Conservation (phyloP, 2,797 vertebrate genomes). For the Sphenodon punctatus region DNA sequence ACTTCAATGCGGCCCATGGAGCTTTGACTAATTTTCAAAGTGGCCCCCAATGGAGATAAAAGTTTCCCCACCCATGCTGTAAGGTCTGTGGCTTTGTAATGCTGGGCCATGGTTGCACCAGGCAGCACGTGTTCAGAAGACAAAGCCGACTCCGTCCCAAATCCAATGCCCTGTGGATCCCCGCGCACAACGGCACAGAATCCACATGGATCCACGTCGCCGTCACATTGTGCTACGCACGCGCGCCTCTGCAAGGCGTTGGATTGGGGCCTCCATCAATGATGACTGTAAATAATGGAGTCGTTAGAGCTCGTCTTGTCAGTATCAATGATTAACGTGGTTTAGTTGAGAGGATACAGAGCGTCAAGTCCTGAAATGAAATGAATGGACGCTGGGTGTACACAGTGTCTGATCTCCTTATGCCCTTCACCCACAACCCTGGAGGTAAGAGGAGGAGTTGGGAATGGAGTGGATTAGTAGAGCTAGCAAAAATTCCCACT, state of each 20-base stretch:
- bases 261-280: too few species aligned
- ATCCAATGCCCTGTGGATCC: too few species aligned
- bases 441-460: not conserved
- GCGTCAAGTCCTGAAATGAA: not conserved
- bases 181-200: too few species aligned
- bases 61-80: not conserved
- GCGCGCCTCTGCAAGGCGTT: too few species aligned
- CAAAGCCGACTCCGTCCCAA: not conserved
- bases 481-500: not conserved
- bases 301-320: not conserved
- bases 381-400: not conserved
- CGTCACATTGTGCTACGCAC: too few species aligned
- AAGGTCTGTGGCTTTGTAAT: not conserved
- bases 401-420: not conserved
- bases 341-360: not conserved
- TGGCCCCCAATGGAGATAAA: too few species aligned
- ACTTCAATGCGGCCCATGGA: too few species aligned
- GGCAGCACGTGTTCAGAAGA: not conserved
- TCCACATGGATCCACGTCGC: too few species aligned
- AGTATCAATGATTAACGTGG: rapidly evolving
- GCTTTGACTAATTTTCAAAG: too few species aligned
- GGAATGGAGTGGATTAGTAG: not conserved
- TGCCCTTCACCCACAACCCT: not conserved
- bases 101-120: not conserved
- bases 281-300: not conserved